Percentiles rank a stretch among this genome's conserved stretches.
These are phyloP conservation scores for Megaceryle torquata DNA, from an alignment of 2,113 vertebrate genomes.

Conservation along the genomic window DNA sequence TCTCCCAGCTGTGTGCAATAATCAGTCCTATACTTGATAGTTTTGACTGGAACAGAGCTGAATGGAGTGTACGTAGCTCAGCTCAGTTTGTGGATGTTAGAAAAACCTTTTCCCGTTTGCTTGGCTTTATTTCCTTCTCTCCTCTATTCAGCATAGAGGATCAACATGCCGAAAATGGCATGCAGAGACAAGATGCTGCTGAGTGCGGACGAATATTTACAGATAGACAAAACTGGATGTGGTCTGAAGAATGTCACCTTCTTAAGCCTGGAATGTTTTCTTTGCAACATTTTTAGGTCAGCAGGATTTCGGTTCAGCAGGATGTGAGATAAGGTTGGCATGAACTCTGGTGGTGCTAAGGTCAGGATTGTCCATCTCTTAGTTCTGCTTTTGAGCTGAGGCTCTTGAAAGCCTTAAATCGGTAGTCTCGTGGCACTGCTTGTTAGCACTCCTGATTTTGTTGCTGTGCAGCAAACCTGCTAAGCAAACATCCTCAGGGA, in stretches of 20 bases:
- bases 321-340: not conserved
- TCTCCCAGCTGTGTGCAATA: not conserved
- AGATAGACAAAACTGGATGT: not conserved
- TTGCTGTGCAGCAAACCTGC: not conserved
- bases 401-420: not conserved
- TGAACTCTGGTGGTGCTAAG: not conserved
- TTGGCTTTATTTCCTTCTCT: not conserved
- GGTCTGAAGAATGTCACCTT: not conserved
- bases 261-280: not conserved
- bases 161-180: not conserved
- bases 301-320: not conserved
- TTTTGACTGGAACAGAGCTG: not conserved
- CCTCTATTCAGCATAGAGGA: not conserved
- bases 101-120: not conserved
- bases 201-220: not conserved
- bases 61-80: not conserved
- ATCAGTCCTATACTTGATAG: not conserved
- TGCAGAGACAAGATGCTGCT: not conserved
- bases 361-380: not conserved
- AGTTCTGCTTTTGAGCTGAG: not conserved
- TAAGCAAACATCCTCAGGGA: not conserved
- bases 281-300: not conserved
- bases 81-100: not conserved
- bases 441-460: not conserved
- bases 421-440: not conserved